These are phyloP conservation scores for Ianthella basta DNA, from an alignment of 37 sponge, comb jelly and placozoan species.

Conservation along the genomic window DNA sequence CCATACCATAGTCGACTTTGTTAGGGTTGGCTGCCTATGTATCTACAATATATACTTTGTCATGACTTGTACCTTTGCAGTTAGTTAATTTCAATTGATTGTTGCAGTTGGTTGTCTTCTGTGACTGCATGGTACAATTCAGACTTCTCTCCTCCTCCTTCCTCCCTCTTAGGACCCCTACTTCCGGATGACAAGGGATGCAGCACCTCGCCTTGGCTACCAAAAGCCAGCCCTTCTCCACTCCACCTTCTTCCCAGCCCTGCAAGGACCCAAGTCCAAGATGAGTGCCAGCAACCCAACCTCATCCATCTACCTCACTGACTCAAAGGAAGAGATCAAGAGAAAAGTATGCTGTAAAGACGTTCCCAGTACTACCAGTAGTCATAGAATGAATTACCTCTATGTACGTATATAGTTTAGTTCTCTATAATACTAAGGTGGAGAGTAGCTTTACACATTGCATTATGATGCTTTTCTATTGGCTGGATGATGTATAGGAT, in stretches of 20 bases:
- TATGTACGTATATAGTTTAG: not conserved
- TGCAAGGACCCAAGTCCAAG: constrained; percentile 97
- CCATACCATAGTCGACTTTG: too few relatives aligned
- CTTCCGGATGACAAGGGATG: constrained; percentile 99
- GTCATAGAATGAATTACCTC: too few relatives aligned
- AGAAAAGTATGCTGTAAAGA: constrained; percentile 63
- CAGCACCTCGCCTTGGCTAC: constrained; percentile 95
- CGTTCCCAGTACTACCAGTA: too few relatives aligned
- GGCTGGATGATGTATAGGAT: not conserved
- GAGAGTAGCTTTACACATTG: too few relatives aligned
- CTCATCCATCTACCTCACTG: constrained; percentile 95
- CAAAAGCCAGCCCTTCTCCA: constrained; percentile 95
- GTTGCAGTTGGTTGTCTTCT: too few relatives aligned
- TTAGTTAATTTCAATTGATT: too few relatives aligned
- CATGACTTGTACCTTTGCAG: too few relatives aligned
- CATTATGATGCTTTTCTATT: not conserved
- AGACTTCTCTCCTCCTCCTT: not conserved
- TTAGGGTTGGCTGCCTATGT: too few relatives aligned
- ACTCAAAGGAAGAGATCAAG: constrained; percentile 86
- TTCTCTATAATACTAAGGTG: too few relatives aligned
- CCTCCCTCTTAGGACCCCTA: constrained; percentile 86
- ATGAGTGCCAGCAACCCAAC: constrained; percentile 97
- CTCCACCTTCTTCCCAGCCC: constrained; percentile 97
- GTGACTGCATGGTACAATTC: too few relatives aligned
- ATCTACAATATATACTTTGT: too few relatives aligned